Conservation (phyloP, 2,113 vertebrate species). For the Esox niger region DNA sequence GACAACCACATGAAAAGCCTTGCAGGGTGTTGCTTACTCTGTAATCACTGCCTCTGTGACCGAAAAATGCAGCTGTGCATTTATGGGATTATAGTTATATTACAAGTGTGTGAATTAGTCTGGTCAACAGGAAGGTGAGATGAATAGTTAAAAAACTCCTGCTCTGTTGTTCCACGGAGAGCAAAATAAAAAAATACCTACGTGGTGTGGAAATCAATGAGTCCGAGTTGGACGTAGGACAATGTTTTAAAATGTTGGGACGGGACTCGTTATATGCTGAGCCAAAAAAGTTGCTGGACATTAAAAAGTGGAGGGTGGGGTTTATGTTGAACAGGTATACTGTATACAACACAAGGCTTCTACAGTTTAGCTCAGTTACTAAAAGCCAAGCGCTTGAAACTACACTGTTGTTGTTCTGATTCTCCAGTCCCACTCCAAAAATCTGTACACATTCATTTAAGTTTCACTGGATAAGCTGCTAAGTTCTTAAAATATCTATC, state of each 20-base stretch:
- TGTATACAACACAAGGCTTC: conserved; percentile 45
- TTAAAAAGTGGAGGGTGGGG: conserved; percentile 11
- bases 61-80: not conserved
- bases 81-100: no score
- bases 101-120: no score
- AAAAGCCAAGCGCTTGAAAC: conserved; percentile 42
- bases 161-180: not conserved
- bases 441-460: no score
- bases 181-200: not conserved
- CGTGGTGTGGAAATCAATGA: no score
- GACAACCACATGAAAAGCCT: conserved; percentile 49
- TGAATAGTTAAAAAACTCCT: conserved; percentile 43
- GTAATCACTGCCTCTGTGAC: not conserved
- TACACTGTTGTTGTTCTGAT: not conserved
- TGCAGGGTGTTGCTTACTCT: conserved; percentile 1
- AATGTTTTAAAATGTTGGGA: not conserved
- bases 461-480: no score
- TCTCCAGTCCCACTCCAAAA: no score
- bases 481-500: not conserved
- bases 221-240: no score
- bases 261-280: conserved; percentile 14
- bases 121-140: conserved; percentile 38
- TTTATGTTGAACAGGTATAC: conserved; percentile 60
- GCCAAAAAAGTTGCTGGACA: not conserved
- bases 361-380: conserved; percentile 33